Evolutionary conservation across 2,797 vertebrate species (phyloP).

Genomic region (Spinibarbus caldwelli): DNA sequence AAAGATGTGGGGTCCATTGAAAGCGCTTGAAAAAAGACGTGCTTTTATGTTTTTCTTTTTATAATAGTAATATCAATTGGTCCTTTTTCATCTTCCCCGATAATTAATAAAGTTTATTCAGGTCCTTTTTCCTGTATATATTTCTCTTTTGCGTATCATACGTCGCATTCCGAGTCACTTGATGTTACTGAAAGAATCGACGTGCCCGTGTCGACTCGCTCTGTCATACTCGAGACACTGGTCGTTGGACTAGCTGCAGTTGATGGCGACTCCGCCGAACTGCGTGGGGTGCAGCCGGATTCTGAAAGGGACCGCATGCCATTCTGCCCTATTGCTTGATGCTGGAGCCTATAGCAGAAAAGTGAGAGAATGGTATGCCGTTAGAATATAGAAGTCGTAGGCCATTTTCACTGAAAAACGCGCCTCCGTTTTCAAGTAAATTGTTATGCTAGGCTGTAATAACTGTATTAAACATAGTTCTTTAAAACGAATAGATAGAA

Average conservation of each 20-base stretch:
- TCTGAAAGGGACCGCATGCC: constrained; percentile 97
- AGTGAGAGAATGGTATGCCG: constrained; percentile 57
- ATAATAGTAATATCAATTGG: constrained; percentile 83
- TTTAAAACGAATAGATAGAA: not conserved
- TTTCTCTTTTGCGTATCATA: constrained; percentile 92
- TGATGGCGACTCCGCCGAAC: constrained; percentile 97
- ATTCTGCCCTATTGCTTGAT: constrained; percentile 97
- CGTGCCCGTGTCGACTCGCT: constrained; percentile 94
- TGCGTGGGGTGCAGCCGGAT: constrained; percentile 95
- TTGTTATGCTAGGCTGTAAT: not conserved
- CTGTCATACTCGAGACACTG: constrained; percentile 97
- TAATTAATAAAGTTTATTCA: constrained; percentile 81
- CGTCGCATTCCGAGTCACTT: constrained; percentile 99
- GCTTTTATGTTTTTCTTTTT: constrained; percentile 86
- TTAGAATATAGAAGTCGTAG: not conserved
- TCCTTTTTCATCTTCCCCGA: constrained; percentile 84
- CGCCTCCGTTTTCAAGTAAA: not conserved
- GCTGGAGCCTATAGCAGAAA: constrained; percentile 91
- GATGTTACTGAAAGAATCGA: constrained; percentile 99
- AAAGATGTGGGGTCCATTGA: constrained; percentile 88
- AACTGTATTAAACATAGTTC: not conserved
- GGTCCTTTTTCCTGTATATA: constrained; percentile 88
- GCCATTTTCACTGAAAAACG: not conserved
- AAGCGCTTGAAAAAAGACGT: constrained; percentile 93
- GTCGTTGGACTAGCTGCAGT: constrained; percentile 98